A percentile compares a stretch with the other conserved stretches of the same genome.
Conservation (phyloP, 2,113 vertebrate species). For the Vulpes ferrilata region DNA sequence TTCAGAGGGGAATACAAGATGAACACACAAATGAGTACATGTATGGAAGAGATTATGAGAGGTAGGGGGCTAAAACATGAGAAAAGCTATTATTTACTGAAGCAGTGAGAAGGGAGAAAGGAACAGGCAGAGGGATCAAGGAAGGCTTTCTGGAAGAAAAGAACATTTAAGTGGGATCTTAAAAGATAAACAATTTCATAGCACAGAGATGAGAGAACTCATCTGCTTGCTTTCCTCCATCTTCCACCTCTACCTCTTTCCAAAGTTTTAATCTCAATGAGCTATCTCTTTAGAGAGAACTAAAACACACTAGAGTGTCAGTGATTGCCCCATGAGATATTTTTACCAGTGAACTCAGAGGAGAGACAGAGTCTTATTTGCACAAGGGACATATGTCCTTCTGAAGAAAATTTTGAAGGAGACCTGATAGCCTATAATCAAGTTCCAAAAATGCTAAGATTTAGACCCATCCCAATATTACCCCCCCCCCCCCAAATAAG, state of each 20-base stretch:
- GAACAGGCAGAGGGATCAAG: neutral
- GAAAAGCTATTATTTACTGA: neutral
- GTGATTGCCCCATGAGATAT: neutral
- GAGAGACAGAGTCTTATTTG: neutral
- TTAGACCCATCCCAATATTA: neutral
- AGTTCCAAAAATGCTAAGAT: neutral
- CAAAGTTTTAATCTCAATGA: neutral
- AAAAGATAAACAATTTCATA: conserved; percentile 6
- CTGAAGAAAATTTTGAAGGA: neutral
- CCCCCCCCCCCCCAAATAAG: neutral
- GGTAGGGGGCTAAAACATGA: neutral
- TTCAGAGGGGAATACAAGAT: neutral
- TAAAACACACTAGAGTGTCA: neutral
- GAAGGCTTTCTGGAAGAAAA: neutral
- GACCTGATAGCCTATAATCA: neutral
- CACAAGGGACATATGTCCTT: neutral
- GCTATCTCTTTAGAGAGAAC: neutral
- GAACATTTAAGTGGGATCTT: neutral
- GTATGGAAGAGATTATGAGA: neutral
- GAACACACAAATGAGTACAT: neutral
- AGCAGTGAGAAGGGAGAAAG: neutral
- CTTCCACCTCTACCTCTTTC: neutral
- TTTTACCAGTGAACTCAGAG: conserved; percentile 22
- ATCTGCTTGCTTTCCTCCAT: neutral
- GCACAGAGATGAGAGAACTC: neutral